phyloP scores from a whole-genome alignment of 2,797 vertebrate species.

The Sebastes wilsoni region DNA sequence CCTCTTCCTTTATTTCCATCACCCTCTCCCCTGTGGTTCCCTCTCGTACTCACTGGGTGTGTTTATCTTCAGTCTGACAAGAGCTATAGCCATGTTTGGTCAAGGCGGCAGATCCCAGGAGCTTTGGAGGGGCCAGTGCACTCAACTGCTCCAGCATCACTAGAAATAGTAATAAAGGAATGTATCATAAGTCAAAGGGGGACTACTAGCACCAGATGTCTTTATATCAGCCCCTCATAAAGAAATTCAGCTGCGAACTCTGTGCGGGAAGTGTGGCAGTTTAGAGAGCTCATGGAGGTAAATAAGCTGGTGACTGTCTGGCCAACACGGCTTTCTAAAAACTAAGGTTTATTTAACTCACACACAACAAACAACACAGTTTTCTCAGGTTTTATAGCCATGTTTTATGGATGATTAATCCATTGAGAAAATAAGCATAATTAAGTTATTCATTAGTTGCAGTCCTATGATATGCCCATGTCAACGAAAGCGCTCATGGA shows the following conservation, averaged over 20 bases:
- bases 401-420: not conserved
- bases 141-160: slow-evolving; percentile 64
- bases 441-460: not conserved
- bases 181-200: slow-evolving; percentile 64
- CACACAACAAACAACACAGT: slow-evolving; percentile 2
- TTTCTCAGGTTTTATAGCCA: not conserved
- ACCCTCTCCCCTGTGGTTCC: slow-evolving; percentile 32
- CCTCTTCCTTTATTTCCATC: slow-evolving; percentile 46
- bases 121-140: slow-evolving; percentile 69
- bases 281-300: not conserved
- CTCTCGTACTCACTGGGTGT: slow-evolving; percentile 52
- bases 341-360: slow-evolving; percentile 8
- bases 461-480: not conserved
- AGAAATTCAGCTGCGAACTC: slow-evolving; percentile 18
- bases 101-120: slow-evolving; percentile 74
- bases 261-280: not conserved
- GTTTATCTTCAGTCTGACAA: slow-evolving; percentile 81
- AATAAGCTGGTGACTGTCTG: slow-evolving; percentile 6
- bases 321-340: slow-evolving; percentile 2
- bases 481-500: not conserved
- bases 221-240: slow-evolving; percentile 54
- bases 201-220: slow-evolving; percentile 50
- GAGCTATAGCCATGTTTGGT: slow-evolving; percentile 85
- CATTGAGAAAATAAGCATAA: not conserved
- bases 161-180: slow-evolving; percentile 79